Conservation (phyloP, 2,113 vertebrate species). For the Calonectris borealis region DNA sequence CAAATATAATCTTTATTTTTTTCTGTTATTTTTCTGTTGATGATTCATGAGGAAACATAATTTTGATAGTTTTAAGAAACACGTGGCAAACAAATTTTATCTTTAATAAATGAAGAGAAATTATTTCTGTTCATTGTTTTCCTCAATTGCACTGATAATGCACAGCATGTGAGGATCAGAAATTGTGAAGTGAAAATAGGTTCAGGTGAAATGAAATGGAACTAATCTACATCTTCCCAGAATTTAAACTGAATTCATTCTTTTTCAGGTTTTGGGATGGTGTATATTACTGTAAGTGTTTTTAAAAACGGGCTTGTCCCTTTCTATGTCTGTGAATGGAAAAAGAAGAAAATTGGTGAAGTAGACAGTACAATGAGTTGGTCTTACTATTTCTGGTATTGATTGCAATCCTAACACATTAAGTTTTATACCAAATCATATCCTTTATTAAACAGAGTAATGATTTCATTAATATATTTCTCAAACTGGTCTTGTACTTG, state of each 20-base stretch:
- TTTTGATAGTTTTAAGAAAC: not conserved
- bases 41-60: not conserved
- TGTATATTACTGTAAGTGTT: not conserved
- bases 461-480: not conserved
- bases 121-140: not conserved
- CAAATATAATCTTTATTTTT: not conserved
- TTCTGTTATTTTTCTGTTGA: not conserved
- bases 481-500: not conserved
- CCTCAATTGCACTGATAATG: not conserved
- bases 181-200: not conserved
- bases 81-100: not conserved
- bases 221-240: not conserved
- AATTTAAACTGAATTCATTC: not conserved
- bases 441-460: not conserved
- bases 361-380: not conserved
- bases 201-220: not conserved
- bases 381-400: not conserved
- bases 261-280: not conserved
- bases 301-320: not conserved
- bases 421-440: not conserved
- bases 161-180: not conserved
- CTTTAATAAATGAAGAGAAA: not conserved
- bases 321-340: not conserved
- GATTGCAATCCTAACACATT: not conserved
- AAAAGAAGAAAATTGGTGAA: not conserved